Evolutionary conservation across 2,888 invertebrate genomes (phyloP).

Genomic region (Tridacna crocea): DNA sequence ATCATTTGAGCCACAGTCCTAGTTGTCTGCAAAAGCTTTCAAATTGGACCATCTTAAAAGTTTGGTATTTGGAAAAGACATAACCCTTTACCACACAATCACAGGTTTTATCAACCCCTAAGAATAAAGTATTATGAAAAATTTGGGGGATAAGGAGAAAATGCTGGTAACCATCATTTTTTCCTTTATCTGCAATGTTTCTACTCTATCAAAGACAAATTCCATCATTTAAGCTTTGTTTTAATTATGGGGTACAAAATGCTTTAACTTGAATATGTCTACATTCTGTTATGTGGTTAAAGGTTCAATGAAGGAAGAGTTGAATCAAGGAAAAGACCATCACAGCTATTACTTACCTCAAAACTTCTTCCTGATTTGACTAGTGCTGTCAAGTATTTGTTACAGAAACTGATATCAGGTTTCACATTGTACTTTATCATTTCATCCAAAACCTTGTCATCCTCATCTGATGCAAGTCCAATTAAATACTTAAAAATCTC

Average conservation of each 20-base stretch:
- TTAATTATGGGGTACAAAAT: too few species aligned
- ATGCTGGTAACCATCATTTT: not conserved
- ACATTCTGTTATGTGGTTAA: not conserved
- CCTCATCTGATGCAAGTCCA: slow-evolving; percentile 87
- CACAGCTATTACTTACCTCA: not conserved
- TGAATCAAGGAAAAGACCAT: not conserved
- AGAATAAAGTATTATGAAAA: too few species aligned
- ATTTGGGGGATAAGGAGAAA: not conserved
- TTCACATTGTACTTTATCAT: slow-evolving; percentile 86
- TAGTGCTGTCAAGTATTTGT: slow-evolving; percentile 80
- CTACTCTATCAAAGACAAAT: not conserved
- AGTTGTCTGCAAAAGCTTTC: too few species aligned
- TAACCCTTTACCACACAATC: not conserved
- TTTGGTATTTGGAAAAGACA: not conserved
- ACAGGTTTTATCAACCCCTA: not conserved
- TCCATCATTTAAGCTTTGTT: too few species aligned
- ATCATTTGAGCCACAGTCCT: too few species aligned
- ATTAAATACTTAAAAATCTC: slow-evolving; percentile 92
- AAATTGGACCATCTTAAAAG: too few species aligned
- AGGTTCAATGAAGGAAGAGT: not conserved
- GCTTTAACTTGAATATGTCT: not conserved
- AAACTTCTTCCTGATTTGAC: not conserved
- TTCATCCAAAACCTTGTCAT: slow-evolving; percentile 87
- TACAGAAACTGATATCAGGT: slow-evolving; percentile 93
- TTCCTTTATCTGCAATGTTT: not conserved